phyloP scores from a whole-genome alignment of 2,113 vertebrate genomes.

The Python bivittatus region DNA sequence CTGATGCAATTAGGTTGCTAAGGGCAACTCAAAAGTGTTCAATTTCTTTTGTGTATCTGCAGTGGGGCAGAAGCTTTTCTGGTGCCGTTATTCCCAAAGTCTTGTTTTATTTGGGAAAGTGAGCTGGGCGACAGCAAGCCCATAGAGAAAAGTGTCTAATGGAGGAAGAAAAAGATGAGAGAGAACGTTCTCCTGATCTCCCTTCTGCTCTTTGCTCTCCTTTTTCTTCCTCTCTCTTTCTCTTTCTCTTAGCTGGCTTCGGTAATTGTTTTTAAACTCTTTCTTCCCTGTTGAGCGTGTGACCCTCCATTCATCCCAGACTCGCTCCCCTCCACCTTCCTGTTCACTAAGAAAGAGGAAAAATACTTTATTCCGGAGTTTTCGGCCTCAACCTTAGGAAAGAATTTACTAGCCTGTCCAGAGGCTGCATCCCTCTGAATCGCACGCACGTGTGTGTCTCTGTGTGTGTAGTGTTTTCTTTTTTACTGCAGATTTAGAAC shows the following conservation, averaged over 20 bases:
- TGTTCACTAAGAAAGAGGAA: conserved; percentile 35
- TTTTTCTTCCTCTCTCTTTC: conserved; percentile 40
- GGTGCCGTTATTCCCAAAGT: conserved; percentile 81
- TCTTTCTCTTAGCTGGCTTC: conserved; percentile 42
- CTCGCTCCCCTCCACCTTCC: conserved; percentile 11
- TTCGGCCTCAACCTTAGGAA: conserved; percentile 53
- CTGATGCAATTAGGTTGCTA: conserved; percentile 99
- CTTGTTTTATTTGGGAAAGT: conserved; percentile 76
- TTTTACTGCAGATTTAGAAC: conserved; percentile 69
- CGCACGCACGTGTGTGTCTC: conserved; percentile 8
- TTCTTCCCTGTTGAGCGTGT: conserved; percentile 30
- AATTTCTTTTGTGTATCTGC: conserved; percentile 98
- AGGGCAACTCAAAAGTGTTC: conserved; percentile 99
- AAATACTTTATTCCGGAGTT: conserved; percentile 46
- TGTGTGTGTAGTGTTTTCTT: conserved; percentile 53
- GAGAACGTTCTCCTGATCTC: conserved; percentile 35
- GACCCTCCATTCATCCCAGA: conserved; percentile 44
- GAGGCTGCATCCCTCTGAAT: conserved; percentile 72
- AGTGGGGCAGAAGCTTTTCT: conserved; percentile 91
- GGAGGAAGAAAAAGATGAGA: conserved; percentile 46
- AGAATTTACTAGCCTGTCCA: conserved; percentile 35
- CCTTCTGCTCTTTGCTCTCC: neutral
- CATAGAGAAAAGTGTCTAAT: conserved; percentile 67
- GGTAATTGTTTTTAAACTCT: conserved; percentile 66
- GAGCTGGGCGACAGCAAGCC: conserved; percentile 63